Conservation (phyloP, 2,888 invertebrate species). For the Orgyia antiqua region DNA sequence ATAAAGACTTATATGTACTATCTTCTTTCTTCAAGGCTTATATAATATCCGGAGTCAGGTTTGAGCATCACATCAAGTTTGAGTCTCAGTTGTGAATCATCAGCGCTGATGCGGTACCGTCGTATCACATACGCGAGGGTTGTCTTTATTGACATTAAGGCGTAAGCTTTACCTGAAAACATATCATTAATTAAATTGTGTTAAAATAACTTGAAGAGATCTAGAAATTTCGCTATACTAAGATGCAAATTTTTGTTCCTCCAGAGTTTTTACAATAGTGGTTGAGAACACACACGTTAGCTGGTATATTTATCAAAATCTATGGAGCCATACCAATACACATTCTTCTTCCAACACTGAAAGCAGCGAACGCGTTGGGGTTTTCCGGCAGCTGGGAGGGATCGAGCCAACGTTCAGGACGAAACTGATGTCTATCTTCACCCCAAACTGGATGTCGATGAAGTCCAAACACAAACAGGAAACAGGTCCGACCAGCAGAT, state of each 20-base stretch:
- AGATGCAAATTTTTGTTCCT: too few species aligned
- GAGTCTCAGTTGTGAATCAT: slow-evolving; percentile 37
- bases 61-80: slow-evolving; percentile 51
- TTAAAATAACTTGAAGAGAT: background rate
- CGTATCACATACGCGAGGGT: slow-evolving; percentile 44
- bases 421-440: slow-evolving; percentile 41
- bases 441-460: slow-evolving; percentile 52
- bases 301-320: too few species aligned
- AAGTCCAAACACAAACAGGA: slow-evolving; percentile 40
- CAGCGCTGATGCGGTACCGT: slow-evolving; percentile 37
- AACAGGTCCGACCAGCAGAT: slow-evolving; percentile 39
- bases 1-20: too few species aligned
- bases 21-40: slow-evolving; percentile 39
- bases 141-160: slow-evolving; percentile 55
- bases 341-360: slow-evolving; percentile 45
- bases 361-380: slow-evolving; percentile 40
- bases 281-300: too few species aligned
- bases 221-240: too few species aligned
- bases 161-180: slow-evolving; percentile 47
- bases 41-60: slow-evolving; percentile 38
- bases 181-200: background rate
- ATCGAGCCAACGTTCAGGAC: slow-evolving; percentile 50
- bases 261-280: too few species aligned
- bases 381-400: slow-evolving; percentile 36
- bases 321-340: slow-evolving; percentile 42